A percentile compares a stretch with the other conserved stretches of the same genome.
Conservation (phyloP, 2,888 invertebrate species). For the Tuta absoluta region DNA sequence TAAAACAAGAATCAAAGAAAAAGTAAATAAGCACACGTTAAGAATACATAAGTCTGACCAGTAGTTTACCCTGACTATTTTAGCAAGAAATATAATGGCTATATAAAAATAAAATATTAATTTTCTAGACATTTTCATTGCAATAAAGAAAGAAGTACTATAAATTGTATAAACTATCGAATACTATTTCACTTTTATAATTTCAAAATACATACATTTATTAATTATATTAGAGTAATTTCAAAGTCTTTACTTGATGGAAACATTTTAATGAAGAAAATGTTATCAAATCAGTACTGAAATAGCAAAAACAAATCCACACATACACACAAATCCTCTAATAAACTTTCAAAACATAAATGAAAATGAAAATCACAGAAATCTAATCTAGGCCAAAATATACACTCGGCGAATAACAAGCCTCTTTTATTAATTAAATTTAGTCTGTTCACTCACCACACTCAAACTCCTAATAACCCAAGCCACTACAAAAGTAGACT, state of each 20-base stretch:
- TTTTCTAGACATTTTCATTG: neutral
- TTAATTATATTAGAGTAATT: conserved; percentile 13
- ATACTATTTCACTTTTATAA: conserved; percentile 8
- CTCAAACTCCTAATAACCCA: neutral
- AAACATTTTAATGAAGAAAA: conserved; percentile 16
- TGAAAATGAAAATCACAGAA: conserved; percentile 34
- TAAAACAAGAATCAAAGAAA: neutral
- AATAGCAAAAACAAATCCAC: conserved; percentile 12
- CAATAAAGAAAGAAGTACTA: conserved; percentile 3
- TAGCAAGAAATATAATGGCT: neutral
- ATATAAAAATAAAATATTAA: neutral
- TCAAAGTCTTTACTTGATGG: conserved; percentile 11
- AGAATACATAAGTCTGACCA: neutral
- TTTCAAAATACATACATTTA: conserved; percentile 5
- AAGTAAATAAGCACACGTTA: neutral
- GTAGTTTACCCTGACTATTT: neutral
- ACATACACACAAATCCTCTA: neutral
- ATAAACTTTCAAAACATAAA: conserved; percentile 16
- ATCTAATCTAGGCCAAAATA: conserved; percentile 34
- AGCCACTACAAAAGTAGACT: conserved; percentile 13
- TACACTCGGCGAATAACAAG: conserved; percentile 33
- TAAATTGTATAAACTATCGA: conserved; percentile 16
- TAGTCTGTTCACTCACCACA: conserved; percentile 22
- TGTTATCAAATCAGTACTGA: neutral
- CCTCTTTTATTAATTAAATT: conserved; percentile 32